These are phyloP conservation scores for Hydropsyche betteni DNA, from an alignment of 2,888 invertebrate genomes.

Conservation along the genomic window DNA sequence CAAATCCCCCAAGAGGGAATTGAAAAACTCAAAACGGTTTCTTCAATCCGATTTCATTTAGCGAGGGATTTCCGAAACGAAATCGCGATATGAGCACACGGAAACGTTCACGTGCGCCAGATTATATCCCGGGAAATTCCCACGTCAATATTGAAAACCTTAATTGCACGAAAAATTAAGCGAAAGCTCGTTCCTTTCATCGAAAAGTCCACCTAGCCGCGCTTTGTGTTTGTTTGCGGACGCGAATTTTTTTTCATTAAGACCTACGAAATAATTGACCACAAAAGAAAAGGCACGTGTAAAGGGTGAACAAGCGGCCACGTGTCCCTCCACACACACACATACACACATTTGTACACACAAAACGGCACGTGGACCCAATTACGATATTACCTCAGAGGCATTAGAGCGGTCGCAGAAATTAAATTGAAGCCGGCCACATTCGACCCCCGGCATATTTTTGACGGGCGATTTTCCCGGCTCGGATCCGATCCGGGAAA, in stretches of 20 bases:
- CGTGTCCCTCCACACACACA: too few relatives aligned
- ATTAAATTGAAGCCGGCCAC: too few relatives aligned
- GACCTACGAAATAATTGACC: background rate
- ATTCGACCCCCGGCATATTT: background rate
- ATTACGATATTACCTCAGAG: too few relatives aligned
- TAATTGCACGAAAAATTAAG: background rate
- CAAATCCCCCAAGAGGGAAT: constrained; percentile 4
- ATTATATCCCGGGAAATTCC: too few relatives aligned
- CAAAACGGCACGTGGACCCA: constrained; percentile 9
- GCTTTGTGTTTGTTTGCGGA: background rate
- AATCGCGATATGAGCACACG: too few relatives aligned
- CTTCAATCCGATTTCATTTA: constrained; percentile 17
- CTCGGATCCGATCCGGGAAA: background rate
- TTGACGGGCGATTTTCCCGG: too few relatives aligned
- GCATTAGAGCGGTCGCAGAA: too few relatives aligned
- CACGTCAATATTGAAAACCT: too few relatives aligned
- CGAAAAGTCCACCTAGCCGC: background rate
- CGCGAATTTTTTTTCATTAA: background rate
- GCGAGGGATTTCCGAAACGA: too few relatives aligned
- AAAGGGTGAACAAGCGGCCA: background rate
- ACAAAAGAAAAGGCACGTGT: constrained; percentile 12
- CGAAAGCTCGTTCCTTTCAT: background rate
- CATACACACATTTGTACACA: background rate
- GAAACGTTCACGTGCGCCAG: too few relatives aligned
- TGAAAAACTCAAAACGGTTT: constrained; percentile 1